A percentile compares a stretch with the other conserved stretches of the same genome.
Conservation (phyloP, 2,113 vertebrate species). For the Taxidea taxus region DNA sequence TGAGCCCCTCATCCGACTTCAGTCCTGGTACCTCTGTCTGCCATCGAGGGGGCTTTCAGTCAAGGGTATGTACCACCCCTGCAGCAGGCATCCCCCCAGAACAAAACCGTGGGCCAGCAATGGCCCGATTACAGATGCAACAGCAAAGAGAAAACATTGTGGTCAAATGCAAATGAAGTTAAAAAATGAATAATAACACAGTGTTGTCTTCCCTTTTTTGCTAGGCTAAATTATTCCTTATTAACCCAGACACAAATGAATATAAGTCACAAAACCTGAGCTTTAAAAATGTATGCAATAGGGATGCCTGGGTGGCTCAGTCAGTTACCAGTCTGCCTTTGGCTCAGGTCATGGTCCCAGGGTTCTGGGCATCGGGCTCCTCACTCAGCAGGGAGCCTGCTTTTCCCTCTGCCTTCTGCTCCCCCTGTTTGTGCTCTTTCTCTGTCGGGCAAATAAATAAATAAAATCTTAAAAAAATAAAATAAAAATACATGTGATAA, state of each 20-base stretch:
- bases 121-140: background rate
- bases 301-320: background rate
- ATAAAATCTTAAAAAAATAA: background rate
- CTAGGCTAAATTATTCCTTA: background rate
- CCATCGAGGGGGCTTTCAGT: accelerated
- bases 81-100: background rate
- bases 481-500: background rate
- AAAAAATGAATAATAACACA: background rate
- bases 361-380: background rate
- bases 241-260: background rate
- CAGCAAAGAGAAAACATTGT: background rate
- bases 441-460: background rate
- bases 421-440: background rate
- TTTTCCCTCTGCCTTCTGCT: too few species aligned
- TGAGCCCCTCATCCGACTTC: background rate
- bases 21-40: background rate
- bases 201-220: background rate
- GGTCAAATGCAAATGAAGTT: background rate
- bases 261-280: background rate
- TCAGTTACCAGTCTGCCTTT: background rate
- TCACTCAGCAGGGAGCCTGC: background rate
- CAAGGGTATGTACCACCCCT: accelerated
- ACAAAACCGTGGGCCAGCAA: too few species aligned
- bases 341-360: background rate
- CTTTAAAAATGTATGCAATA: background rate